phyloP scores from a whole-genome alignment of 2,888 invertebrate genomes.

The Cybosia mesomella region DNA sequence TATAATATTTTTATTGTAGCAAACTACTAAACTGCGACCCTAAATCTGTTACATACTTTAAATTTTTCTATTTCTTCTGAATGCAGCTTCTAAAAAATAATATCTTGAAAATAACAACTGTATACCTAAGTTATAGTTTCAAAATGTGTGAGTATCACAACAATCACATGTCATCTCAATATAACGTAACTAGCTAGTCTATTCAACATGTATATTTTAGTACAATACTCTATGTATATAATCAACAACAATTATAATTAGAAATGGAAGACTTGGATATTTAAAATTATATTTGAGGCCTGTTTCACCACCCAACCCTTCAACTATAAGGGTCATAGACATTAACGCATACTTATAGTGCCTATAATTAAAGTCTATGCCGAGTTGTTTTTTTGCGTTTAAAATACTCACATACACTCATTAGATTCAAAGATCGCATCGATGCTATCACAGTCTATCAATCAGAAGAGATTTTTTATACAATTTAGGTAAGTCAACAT shows the following conservation, averaged over 20 bases:
- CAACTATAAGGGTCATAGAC: background rate
- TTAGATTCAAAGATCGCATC: background rate
- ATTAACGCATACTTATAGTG: background rate
- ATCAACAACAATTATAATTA: conserved; percentile 57
- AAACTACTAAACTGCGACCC: background rate
- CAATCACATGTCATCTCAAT: conserved; percentile 52
- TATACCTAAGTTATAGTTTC: conserved; percentile 48
- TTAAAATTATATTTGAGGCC: background rate
- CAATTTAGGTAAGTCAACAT: too few species aligned
- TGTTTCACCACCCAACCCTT: conserved; percentile 14
- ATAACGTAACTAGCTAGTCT: conserved; percentile 54
- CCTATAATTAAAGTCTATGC: too few species aligned
- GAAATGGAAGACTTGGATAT: conserved; percentile 59
- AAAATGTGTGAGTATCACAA: conserved; percentile 51
- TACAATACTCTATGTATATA: conserved; percentile 55
- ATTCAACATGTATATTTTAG: conserved; percentile 60
- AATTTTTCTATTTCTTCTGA: background rate
- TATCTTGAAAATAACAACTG: conserved; percentile 27
- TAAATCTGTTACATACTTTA: background rate
- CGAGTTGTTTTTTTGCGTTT: background rate
- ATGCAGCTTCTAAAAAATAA: background rate
- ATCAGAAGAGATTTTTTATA: too few species aligned
- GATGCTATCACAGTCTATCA: background rate
- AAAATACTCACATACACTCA: background rate
- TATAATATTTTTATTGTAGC: background rate